Evolutionary conservation across 2,113 vertebrate genomes (phyloP), one percentile per base, ranked within the genome.

Genomic region (Oophaga pumilio): DNA sequence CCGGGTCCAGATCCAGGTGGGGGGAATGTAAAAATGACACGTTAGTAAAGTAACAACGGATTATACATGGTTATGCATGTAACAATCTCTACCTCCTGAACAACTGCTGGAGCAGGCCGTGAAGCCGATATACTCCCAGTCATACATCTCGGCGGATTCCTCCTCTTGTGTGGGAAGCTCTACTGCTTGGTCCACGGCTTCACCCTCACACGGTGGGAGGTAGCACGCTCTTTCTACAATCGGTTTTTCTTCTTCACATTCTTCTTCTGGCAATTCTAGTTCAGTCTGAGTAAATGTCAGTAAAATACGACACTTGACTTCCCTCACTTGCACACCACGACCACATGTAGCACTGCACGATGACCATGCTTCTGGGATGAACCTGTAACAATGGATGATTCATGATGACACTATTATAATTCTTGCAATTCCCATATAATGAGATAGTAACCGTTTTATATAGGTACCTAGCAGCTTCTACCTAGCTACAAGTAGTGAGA

Each of bases 51-150:
- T 43, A 73, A 69, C 14, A 49, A 43, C 4, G 18, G 14, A 43
- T 3, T 43, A 43, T 9, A 73, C 43, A 73, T 8, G 24, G 26
- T 68, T 2, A 9, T 76, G 24, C 4, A 78, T 2, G 15, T 24
- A 79, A 18, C 15, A 2, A 77, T n/a, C 49, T 53, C 7, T 94
- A 96, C 95, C 97, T 93, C 95, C 94, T 87, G 94, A 91, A 50
- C 97, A 99, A 0, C 96, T 95, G 10, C 94, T 95, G 0, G 97
- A 96, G 90, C 97, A 99, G 0, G 94, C 88, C 2, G 95, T 94
- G 86, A 98, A 98, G 0, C 96, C 96, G 18, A 94, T 92, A 1
- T 97, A 96, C 87, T 97, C 96, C 97, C 97, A 99, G 91, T 94
- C 93, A 0, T 96, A 95, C 52, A 91, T 88, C 26, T 85, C 91